A percentile compares a stretch with the other conserved stretches of the same genome.
Conservation (phyloP, 2,113 vertebrate species). For the Mirounga angustirostris region DNA sequence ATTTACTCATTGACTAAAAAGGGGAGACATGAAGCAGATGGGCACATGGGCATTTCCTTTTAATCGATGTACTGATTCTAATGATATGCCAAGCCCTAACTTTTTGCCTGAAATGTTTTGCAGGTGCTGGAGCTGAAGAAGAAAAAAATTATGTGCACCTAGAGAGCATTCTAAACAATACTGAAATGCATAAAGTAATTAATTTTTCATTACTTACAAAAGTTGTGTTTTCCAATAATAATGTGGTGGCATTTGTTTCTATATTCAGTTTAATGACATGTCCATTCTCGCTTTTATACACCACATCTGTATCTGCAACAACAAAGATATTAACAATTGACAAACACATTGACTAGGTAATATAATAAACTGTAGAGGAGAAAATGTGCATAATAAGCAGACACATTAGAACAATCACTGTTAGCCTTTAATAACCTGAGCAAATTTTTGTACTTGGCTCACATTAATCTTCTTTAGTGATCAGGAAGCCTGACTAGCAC, state of each 20-base stretch:
- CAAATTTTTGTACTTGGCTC: conserved; percentile 60
- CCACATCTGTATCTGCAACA: conserved; percentile 94
- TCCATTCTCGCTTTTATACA: conserved; percentile 96
- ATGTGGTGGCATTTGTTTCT: conserved; percentile 93
- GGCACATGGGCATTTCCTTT: background rate
- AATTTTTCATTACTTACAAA: conserved; percentile 93
- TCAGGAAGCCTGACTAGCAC: conserved; percentile 12
- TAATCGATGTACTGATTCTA: background rate
- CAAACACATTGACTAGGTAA: conserved; percentile 71
- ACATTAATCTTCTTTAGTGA: conserved; percentile 29
- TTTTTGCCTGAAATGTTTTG: background rate
- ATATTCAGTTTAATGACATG: conserved; percentile 97
- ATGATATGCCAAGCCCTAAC: background rate
- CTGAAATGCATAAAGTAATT: conserved; percentile 49
- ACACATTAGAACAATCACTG: background rate
- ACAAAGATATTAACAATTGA: conserved; percentile 84
- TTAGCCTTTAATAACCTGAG: conserved; percentile 52
- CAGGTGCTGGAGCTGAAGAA: background rate
- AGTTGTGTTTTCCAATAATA: conserved; percentile 95
- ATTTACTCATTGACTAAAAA: background rate
- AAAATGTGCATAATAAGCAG: conserved; percentile 62
- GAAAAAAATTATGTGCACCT: background rate
- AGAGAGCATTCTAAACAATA: conserved; percentile 37
- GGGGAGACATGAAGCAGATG: background rate
- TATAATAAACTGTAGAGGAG: conserved; percentile 48